Evolutionary conservation across 1,140 invertebrate genomes (phyloP), one percentile per base, ranked within the genome.

Genomic region (Ladona fulva): DNA sequence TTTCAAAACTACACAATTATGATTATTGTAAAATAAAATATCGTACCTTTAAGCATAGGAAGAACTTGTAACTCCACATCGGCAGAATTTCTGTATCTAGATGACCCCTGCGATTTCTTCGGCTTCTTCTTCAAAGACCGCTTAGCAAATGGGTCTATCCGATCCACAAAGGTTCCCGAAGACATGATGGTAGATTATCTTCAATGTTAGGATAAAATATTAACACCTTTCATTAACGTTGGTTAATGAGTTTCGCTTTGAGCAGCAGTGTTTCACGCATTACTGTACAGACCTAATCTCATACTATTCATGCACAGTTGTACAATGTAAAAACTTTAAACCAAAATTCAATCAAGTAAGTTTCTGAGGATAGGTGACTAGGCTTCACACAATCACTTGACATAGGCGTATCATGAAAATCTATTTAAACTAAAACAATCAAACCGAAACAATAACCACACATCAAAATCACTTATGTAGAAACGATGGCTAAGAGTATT

Each of bases 61-160:
- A 96, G 88, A 82, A 92, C 92, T 85, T 94, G 93, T 75, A 96
- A 87, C 85, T 96, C 94, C 81, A 95, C 93, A 86, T 96, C 94
- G 85, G 94, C 93, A 78, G 92, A 93, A 84, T 95, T 95, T 82
- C 94, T 89, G 85, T 96, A 97, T 78, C 94, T 88, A 42, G 94
- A 96, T 79, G 94, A 95, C 80, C 95, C 94, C 87, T 96, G 94
- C 82, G 93, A 95, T 86, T 94, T 95, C 87, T 95, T 96, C 81
- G 93, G 93, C 86, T 96, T 96, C 89, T 96, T 95, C 88, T 96
- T 96, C 80, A 95, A 86, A 81, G 94, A 95, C 83, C 94, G 89
- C 89, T 96, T 96, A 80, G 94, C 93, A 86, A 96, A 96, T 81
- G 95, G 95, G 89, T 97, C 95, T 89, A 97, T 96, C 86, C 94